phyloP scores from a whole-genome alignment of 2,888 invertebrate genomes.

The Euphydryas editha region DNA sequence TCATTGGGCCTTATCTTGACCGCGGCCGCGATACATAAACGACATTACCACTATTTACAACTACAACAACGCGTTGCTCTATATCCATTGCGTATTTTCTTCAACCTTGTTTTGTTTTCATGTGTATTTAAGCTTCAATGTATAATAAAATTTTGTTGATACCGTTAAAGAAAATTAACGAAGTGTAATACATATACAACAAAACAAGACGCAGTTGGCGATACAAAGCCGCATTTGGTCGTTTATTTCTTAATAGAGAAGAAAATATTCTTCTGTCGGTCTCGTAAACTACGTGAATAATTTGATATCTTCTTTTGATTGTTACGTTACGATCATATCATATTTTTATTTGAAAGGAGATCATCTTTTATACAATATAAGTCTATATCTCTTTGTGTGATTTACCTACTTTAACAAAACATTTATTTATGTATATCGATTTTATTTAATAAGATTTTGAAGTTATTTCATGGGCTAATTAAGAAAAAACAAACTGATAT shows the following conservation, averaged over 20 bases:
- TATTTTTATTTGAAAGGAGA: neutral
- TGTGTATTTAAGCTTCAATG: neutral
- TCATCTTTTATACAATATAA: neutral
- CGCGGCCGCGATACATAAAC: conserved; percentile 30
- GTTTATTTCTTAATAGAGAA: conserved; percentile 61
- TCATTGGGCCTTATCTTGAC: conserved; percentile 55
- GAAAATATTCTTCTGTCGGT: conserved; percentile 52
- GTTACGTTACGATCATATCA: conserved; percentile 19
- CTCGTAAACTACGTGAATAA: conserved; percentile 37
- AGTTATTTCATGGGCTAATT: no score
- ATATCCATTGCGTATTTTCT: conserved; percentile 3
- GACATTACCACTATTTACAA: neutral
- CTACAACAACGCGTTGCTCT: neutral
- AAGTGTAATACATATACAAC: conserved; percentile 55
- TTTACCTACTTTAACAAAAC: no score
- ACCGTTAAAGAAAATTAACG: conserved; percentile 37
- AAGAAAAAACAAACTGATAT: no score
- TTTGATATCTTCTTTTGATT: conserved; percentile 38
- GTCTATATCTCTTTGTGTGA: neutral
- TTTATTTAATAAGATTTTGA: no score
- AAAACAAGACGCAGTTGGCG: conserved; percentile 51
- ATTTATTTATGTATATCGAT: no score
- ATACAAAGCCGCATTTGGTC: conserved; percentile 57
- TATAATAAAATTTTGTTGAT: neutral
- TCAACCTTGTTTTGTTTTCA: neutral